phyloP scores from a whole-genome alignment of 2,113 vertebrate genomes.

The Sigmodon hispidus region DNA sequence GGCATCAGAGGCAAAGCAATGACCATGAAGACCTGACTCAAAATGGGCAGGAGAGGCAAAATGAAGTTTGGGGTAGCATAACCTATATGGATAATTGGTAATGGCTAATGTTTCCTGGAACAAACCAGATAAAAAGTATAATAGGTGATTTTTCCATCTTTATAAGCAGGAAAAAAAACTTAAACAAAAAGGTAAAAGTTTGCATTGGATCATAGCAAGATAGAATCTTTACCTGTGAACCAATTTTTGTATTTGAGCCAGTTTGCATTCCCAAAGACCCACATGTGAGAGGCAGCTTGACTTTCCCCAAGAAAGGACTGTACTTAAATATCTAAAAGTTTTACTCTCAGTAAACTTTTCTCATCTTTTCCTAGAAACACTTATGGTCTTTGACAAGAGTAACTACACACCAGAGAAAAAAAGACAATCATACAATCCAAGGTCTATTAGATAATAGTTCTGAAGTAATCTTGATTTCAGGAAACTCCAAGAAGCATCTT shows the following conservation, averaged over 20 bases:
- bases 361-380: fast-evolving
- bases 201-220: not conserved
- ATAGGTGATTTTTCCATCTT: not conserved
- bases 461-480: not conserved
- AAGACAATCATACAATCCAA: not conserved
- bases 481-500: not conserved
- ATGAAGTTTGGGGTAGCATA: not conserved
- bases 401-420: not conserved
- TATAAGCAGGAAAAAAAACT: not conserved
- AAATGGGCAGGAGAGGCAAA: not conserved
- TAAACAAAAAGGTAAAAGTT: not conserved
- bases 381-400: not conserved
- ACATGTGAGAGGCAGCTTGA: fast-evolving
- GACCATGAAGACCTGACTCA: not conserved
- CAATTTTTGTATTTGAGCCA: not conserved
- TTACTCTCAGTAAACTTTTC: not conserved
- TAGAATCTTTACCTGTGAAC: not conserved
- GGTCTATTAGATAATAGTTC: not conserved
- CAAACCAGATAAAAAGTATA: not conserved
- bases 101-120: not conserved
- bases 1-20: not conserved
- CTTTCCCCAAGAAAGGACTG: not conserved
- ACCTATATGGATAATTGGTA: not conserved
- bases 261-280: not conserved
- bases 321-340: not conserved